Conservation (phyloP, 2,797 vertebrate species). For the Hydrolagus colliei region DNA sequence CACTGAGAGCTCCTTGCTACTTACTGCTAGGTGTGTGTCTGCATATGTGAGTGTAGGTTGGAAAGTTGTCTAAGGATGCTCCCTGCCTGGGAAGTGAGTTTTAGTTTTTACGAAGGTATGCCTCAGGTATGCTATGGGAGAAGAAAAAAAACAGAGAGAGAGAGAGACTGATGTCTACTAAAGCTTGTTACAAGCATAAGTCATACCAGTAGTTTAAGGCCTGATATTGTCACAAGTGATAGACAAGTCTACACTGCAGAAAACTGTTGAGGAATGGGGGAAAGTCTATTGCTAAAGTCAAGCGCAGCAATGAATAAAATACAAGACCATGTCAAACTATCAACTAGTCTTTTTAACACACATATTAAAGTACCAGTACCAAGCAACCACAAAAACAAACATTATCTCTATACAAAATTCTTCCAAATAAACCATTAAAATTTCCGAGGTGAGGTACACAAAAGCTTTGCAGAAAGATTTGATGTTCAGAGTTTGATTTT, state of each 20-base stretch:
- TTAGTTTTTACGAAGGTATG: neutral
- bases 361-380: neutral
- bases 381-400: too few species aligned
- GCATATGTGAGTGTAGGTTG: too few species aligned
- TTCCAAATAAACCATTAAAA: slow-evolving; percentile 3
- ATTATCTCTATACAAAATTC: neutral
- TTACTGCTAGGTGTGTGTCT: too few species aligned
- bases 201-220: neutral
- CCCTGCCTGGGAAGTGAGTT: too few species aligned
- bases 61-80: too few species aligned
- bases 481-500: slow-evolving; percentile 12
- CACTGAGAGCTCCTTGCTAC: too few species aligned
- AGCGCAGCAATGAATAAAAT: neutral
- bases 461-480: slow-evolving; percentile 12
- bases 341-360: neutral
- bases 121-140: neutral
- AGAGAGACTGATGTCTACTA: neutral
- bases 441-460: neutral
- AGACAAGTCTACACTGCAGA: neutral
- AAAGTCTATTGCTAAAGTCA: neutral
- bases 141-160: too few species aligned
- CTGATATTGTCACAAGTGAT: neutral
- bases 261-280: neutral
- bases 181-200: neutral
- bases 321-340: slow-evolving; percentile 10